Conservation (phyloP, 2,888 invertebrate genomes). For the Aphodius sticticus region DNA sequence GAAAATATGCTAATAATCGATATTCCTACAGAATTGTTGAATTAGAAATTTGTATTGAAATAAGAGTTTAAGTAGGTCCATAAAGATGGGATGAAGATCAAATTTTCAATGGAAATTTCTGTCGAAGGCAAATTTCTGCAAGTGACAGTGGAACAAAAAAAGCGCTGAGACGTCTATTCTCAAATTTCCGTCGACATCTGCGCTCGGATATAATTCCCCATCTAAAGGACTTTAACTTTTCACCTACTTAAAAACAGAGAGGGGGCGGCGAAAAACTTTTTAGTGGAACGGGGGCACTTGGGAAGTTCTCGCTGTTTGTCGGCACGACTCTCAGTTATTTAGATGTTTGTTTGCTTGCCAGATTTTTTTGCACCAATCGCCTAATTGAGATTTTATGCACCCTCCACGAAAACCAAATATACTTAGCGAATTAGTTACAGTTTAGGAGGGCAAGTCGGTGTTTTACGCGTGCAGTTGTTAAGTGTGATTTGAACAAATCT, state of each 20-base stretch:
- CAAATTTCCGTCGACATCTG: background rate
- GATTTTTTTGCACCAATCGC: background rate
- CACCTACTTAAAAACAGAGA: background rate
- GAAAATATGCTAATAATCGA: no score
- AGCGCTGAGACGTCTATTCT: background rate
- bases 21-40: no score
- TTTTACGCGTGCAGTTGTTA: background rate
- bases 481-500: no score
- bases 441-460: no score
- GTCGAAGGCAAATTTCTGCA: background rate
- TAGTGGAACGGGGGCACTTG: background rate
- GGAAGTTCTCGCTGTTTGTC: background rate
- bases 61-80: background rate
- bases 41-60: background rate
- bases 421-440: background rate
- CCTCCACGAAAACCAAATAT: background rate
- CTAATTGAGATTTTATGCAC: background rate
- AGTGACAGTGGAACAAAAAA: constrained; percentile 4
- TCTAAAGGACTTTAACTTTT: background rate
- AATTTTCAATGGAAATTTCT: background rate
- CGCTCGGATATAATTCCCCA: background rate
- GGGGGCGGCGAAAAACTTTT: background rate
- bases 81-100: background rate
- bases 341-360: background rate
- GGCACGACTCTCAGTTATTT: background rate